Conservation (phyloP, 64 coral and sea anemone species). For the Stichodactyla helianthus region DNA sequence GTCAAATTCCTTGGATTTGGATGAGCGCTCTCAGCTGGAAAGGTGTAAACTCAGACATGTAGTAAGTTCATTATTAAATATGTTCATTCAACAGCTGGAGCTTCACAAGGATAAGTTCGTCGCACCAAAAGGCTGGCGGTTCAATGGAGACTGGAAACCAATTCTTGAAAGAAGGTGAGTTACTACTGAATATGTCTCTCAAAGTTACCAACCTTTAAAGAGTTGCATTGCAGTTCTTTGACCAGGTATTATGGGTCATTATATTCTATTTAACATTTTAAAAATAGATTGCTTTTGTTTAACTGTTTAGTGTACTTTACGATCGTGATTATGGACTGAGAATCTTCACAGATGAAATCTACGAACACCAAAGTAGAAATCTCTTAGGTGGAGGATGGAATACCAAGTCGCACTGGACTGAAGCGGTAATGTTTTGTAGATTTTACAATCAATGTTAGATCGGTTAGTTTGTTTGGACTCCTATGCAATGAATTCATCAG, state of each 20-base stretch:
- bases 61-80: too few species aligned
- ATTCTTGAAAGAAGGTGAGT: conserved; percentile 42
- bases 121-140: conserved; percentile 32
- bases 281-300: neutral
- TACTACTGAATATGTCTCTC: neutral
- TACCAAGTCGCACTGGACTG: conserved; percentile 30
- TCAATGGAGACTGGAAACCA: conserved; percentile 39
- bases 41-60: too few species aligned
- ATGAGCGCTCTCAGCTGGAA: too few species aligned
- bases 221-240: too few species aligned
- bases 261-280: neutral
- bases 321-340: conserved; percentile 41
- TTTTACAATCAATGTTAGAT: neutral
- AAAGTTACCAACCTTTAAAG: too few species aligned
- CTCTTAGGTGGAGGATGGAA: conserved; percentile 47
- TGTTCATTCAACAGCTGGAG: conserved; percentile 3
- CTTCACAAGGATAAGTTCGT: conserved; percentile 38
- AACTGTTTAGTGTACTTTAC: conserved; percentile 23
- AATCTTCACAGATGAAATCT: conserved; percentile 42
- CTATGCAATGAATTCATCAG: too few species aligned
- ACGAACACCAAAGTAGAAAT: conserved; percentile 41
- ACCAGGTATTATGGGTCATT: neutral
- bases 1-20: too few species aligned
- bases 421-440: conserved; percentile 19
- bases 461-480: too few species aligned